Evolutionary conservation across 2,113 vertebrate genomes (phyloP).

Genomic region (Prionailurus bengalensis): DNA sequence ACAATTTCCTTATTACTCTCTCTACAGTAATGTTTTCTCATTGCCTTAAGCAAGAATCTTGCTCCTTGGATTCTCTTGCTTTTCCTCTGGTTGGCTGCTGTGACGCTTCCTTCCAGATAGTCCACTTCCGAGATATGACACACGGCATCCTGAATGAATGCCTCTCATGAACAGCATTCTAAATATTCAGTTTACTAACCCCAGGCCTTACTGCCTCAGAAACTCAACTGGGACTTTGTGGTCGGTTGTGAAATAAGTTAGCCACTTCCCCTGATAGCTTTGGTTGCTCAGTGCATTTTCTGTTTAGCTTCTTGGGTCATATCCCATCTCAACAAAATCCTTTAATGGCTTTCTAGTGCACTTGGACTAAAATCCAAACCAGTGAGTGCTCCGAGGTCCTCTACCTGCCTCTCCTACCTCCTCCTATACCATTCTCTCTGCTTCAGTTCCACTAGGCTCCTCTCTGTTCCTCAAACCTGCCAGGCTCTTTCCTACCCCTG

Average conservation of each 20-base stretch:
- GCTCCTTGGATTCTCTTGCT: not conserved
- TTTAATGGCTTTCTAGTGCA: not conserved
- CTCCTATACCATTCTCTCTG: not conserved
- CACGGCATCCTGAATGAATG: not conserved
- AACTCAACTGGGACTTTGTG: not conserved
- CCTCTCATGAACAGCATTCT: not conserved
- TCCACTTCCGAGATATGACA: not conserved
- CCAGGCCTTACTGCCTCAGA: not conserved
- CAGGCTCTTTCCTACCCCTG: not conserved
- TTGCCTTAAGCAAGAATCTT: not conserved
- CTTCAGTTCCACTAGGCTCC: not conserved
- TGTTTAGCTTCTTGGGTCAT: not conserved
- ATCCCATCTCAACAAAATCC: not conserved
- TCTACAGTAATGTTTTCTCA: not conserved
- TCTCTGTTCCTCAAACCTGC: not conserved
- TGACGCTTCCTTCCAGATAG: not conserved
- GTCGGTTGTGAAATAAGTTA: constrained; percentile 28
- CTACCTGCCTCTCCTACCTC: not conserved
- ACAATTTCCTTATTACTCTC: not conserved
- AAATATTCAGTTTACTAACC: not conserved
- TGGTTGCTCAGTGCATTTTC: constrained; percentile 9
- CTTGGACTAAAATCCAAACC: not conserved
- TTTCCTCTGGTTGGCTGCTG: constrained; percentile 17
- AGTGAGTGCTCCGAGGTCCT: not conserved
- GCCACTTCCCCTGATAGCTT: not conserved